Conservation (phyloP, 2,797 vertebrate genomes). For the Myripristis murdjan region DNA sequence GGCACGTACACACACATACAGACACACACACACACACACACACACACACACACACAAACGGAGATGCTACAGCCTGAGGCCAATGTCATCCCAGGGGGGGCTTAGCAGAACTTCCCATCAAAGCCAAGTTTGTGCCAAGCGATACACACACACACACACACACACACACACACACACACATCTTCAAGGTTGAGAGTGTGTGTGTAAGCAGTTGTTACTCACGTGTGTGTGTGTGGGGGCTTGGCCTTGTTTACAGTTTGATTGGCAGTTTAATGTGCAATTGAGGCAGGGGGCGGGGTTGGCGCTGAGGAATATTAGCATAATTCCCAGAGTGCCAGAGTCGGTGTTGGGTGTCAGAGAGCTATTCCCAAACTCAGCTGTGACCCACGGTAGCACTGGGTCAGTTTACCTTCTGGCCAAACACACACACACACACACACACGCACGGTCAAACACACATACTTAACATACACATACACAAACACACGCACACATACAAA, state of each 20-base stretch:
- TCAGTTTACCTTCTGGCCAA: conserved; percentile 77
- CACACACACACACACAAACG: too few relatives aligned
- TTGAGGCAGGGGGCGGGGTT: conserved; percentile 69
- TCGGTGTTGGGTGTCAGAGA: conserved; percentile 78
- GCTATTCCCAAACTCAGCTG: conserved; percentile 86
- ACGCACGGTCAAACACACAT: conserved; percentile 4
- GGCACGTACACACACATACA: conserved; percentile 54
- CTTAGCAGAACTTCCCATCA: conserved; percentile 58
- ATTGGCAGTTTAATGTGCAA: conserved; percentile 83
- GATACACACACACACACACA: conserved; percentile 52
- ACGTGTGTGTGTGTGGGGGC: conserved; percentile 41
- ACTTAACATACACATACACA: neutral
- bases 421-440: conserved; percentile 52
- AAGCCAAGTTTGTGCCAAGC: conserved; percentile 48
- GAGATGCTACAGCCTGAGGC: conserved; percentile 44
- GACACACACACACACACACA: neutral
- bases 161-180: conserved; percentile 29
- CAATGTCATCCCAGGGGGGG: conserved; percentile 38
- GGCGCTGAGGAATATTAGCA: conserved; percentile 81
- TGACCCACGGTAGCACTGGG: conserved; percentile 81
- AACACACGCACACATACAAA: neutral
- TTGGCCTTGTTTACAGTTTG: conserved; percentile 82
- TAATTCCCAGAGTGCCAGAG: conserved; percentile 82
- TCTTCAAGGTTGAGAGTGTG: conserved; percentile 46
- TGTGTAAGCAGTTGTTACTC: conserved; percentile 32